A percentile compares a stretch with the other conserved stretches of the same genome.
These are phyloP conservation scores for Caenorhabditis sp. DNA, from an alignment of 2,888 invertebrate genomes.

Conservation along the genomic window DNA sequence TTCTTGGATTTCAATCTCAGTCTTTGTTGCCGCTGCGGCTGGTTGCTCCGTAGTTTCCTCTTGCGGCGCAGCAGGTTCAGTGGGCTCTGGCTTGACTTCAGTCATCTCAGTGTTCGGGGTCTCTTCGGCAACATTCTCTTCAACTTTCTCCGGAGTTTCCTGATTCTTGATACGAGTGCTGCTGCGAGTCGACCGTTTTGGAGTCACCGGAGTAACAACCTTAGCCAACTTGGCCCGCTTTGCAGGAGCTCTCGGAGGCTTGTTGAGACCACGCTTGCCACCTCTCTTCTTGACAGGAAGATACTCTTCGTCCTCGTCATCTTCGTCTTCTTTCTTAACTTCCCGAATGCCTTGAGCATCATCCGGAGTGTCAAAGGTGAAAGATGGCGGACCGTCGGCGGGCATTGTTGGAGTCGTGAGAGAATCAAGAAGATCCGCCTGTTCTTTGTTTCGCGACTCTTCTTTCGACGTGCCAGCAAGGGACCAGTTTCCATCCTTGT, in stretches of 20 bases:
- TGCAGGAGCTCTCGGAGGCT: background rate
- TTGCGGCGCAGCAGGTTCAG: background rate
- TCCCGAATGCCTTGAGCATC: too few relatives aligned
- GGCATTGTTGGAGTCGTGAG: too few relatives aligned
- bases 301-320: conserved; percentile 37
- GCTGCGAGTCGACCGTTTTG: background rate
- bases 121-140: background rate
- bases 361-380: too few relatives aligned
- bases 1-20: too few relatives aligned
- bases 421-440: too few relatives aligned
- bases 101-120: background rate
- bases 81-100: background rate
- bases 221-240: conserved; percentile 9
- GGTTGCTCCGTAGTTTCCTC: too few relatives aligned
- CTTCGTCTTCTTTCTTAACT: conserved; percentile 1
- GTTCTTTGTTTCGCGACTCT: too few relatives aligned
- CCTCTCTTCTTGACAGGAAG: conserved; percentile 9
- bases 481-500: background rate
- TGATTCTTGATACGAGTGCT: background rate
- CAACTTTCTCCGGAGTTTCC: background rate
- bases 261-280: background rate
- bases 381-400: too few relatives aligned
- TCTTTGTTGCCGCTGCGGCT: background rate
- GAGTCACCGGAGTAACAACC: background rate
- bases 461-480: too few relatives aligned